Conservation (phyloP, 1,140 invertebrate species). For the Drosophila mojavensis region DNA sequence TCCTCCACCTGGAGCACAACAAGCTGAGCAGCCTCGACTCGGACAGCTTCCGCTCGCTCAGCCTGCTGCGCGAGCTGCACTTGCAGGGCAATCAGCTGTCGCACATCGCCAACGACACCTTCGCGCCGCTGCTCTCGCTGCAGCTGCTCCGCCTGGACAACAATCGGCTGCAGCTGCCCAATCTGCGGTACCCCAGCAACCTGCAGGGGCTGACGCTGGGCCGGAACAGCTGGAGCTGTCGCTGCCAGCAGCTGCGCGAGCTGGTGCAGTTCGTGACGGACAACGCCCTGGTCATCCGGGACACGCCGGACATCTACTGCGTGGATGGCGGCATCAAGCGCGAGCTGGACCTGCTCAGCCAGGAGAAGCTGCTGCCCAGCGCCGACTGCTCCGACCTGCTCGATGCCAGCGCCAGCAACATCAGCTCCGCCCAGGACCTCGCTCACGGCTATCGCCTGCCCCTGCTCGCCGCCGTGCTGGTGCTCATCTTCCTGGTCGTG, state of each 20-base stretch:
- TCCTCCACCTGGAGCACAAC: constrained; percentile 94
- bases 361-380: constrained; percentile 36
- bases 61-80: constrained; percentile 92
- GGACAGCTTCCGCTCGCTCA: constrained; percentile 92
- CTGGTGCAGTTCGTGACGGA: constrained; percentile 93
- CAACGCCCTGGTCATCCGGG: constrained; percentile 91
- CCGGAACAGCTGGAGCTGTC: constrained; percentile 94
- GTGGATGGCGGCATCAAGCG: constrained; percentile 91
- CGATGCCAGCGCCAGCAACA: constrained; percentile 90
- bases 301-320: constrained; percentile 91
- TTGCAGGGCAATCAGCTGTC: constrained; percentile 93
- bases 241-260: constrained; percentile 94
- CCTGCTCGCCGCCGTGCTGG: constrained; percentile 90
- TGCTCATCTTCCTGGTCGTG: constrained; percentile 90
- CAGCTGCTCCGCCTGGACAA: constrained; percentile 93
- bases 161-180: constrained; percentile 87
- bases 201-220: constrained; percentile 91
- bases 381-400: constrained; percentile 84
- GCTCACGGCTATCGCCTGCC: constrained; percentile 90
- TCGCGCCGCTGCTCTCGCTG: constrained; percentile 89
- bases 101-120: constrained; percentile 91
- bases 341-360: constrained; percentile 87
- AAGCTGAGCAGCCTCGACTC: constrained; percentile 90
- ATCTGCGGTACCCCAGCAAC: constrained; percentile 78
- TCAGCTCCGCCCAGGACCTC: constrained; percentile 88